Conservation (phyloP, 2,113 vertebrate genomes). For the Nibea albiflora region DNA sequence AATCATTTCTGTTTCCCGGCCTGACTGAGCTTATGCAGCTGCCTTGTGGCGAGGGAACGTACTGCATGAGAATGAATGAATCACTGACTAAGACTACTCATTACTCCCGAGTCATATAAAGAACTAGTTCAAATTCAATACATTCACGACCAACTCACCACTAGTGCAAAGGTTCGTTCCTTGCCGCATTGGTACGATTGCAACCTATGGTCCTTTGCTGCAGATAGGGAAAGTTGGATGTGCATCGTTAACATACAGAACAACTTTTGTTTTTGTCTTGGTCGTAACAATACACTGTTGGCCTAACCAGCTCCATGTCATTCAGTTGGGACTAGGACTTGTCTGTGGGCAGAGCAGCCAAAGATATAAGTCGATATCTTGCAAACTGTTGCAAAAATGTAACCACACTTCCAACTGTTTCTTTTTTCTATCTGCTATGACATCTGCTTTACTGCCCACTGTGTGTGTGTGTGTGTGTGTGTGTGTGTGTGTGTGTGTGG, state of each 20-base stretch:
- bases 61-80: too few species aligned
- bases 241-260: background rate
- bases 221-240: background rate
- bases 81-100: too few species aligned
- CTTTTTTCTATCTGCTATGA: background rate
- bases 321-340: background rate
- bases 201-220: too few species aligned
- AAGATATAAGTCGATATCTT: background rate
- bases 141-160: too few species aligned
- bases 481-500: too few species aligned
- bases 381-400: background rate
- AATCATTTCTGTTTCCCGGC: too few species aligned
- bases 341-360: background rate
- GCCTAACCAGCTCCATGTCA: background rate
- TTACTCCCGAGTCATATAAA: too few species aligned
- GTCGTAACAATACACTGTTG: background rate
- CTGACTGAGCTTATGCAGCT: too few species aligned
- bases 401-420: background rate
- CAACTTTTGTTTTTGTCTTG: background rate
- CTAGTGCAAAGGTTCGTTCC: too few species aligned
- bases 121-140: too few species aligned
- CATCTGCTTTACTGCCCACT: background rate
- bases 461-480: background rate
- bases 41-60: too few species aligned
- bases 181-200: too few species aligned